These are phyloP conservation scores for Chelmon rostratus DNA, from an alignment of 2,797 vertebrate genomes.

Conservation along the genomic window DNA sequence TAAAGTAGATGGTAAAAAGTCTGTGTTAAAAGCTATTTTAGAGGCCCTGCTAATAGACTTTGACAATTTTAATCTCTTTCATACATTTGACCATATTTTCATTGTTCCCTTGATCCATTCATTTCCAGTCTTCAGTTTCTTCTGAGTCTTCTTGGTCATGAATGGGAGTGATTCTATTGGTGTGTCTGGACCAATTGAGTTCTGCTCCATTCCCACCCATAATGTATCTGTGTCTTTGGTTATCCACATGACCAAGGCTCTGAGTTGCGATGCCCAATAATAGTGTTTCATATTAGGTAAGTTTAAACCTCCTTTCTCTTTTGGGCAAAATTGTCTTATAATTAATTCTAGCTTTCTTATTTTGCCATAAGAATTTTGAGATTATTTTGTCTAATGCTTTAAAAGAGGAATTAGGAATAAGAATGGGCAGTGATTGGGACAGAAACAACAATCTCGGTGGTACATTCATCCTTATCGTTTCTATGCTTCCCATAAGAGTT, in stretches of 20 bases:
- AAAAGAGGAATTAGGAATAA: accelerated
- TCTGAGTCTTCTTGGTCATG: not conserved
- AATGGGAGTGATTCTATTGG: not conserved
- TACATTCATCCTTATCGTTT: not conserved
- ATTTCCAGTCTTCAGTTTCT: not conserved
- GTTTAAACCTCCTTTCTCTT: not conserved
- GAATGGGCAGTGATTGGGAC: not conserved
- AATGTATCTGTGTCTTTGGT: not conserved
- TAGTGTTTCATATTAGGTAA: not conserved
- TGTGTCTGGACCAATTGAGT: not conserved
- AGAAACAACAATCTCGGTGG: slow-evolving; percentile 2
- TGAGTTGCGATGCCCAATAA: not conserved
- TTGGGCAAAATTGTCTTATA: not conserved
- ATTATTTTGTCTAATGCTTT: not conserved
- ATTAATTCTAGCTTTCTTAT: not conserved
- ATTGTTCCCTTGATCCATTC: not conserved
- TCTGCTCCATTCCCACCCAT: not conserved
- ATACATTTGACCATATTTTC: not conserved
- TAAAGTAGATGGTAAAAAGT: too few species aligned
- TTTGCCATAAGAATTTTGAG: not conserved
- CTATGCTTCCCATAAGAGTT: not conserved
- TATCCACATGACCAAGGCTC: not conserved
- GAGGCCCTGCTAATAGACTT: too few species aligned
- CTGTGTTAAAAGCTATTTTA: too few species aligned
- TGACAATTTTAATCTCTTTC: too few species aligned